Evolutionary conservation across 1,140 invertebrate genomes (phyloP).

Genomic region (Amyelois transitella): DNA sequence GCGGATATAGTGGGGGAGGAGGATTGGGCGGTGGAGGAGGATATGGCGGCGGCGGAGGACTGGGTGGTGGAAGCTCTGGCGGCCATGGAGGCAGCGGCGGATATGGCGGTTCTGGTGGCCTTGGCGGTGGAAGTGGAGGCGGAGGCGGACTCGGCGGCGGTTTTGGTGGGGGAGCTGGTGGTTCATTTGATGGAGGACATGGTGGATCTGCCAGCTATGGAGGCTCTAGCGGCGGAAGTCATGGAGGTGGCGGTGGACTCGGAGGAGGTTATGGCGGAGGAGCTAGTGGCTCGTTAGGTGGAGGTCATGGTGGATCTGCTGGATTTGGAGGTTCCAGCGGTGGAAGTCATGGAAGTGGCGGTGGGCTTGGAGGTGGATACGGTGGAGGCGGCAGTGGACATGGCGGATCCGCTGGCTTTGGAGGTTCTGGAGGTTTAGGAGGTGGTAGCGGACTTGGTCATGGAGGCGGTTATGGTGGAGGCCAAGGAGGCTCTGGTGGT

Average conservation of each 20-base stretch:
- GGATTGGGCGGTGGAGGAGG: conserved; percentile 17
- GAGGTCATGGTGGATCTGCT: conserved; percentile 13
- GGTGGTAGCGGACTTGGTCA: conserved; percentile 12
- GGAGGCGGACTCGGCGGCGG: conserved; percentile 16
- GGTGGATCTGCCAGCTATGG: conserved; percentile 11
- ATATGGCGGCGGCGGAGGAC: conserved; percentile 6
- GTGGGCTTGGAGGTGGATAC: conserved; percentile 9
- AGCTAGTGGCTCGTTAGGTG: conserved; percentile 12
- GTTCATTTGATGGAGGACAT: conserved; percentile 14
- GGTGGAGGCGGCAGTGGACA: conserved; percentile 15
- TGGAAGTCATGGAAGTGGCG: conserved; percentile 16
- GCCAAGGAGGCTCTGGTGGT: conserved; percentile 18
- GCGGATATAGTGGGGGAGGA: conserved; percentile 24
- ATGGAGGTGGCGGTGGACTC: conserved; percentile 13
- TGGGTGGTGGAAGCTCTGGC: background rate
- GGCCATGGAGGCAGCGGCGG: conserved; percentile 14
- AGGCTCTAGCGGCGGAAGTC: conserved; percentile 17
- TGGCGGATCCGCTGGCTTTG: conserved; percentile 5
- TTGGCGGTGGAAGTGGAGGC: conserved; percentile 11
- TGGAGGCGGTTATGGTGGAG: conserved; percentile 9
- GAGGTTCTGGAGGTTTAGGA: conserved; percentile 10
- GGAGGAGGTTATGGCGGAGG: conserved; percentile 16
- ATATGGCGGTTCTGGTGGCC: conserved; percentile 2
- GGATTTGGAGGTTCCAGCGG: conserved; percentile 17
- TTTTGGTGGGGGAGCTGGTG: conserved; percentile 10